Conservation (phyloP, 1,140 invertebrate genomes). For the Nixonia krombeini region DNA sequence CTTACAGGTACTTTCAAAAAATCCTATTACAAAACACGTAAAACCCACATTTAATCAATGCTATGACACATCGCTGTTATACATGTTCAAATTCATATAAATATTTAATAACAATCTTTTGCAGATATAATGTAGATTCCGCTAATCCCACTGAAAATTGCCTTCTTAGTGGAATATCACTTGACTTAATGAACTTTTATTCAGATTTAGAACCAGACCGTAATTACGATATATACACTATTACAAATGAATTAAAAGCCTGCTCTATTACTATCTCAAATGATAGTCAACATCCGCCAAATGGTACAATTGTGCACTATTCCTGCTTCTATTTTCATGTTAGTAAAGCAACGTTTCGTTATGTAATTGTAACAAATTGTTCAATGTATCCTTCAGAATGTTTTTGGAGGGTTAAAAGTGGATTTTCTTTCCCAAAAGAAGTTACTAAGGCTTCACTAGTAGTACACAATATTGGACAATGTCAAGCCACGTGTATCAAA, state of each 20-base stretch:
- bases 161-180: slow-evolving; percentile 78
- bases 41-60: too few species aligned
- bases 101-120: background rate
- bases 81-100: too few species aligned
- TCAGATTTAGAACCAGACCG: slow-evolving; percentile 80
- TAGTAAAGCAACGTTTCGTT: slow-evolving; percentile 10
- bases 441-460: slow-evolving; percentile 77
- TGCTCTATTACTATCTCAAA: slow-evolving; percentile 39
- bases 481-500: slow-evolving; percentile 81
- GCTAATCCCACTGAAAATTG: slow-evolving; percentile 78
- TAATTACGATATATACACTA: slow-evolving; percentile 85
- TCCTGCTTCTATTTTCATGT: too few species aligned
- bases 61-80: too few species aligned
- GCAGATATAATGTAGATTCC: slow-evolving; percentile 66
- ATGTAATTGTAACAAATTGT: background rate
- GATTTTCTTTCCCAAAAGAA: slow-evolving; percentile 75
- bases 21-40: too few species aligned
- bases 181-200: slow-evolving; percentile 79
- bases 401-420: slow-evolving; percentile 84
- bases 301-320: slow-evolving; percentile 43
- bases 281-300: slow-evolving; percentile 35
- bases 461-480: slow-evolving; percentile 80
- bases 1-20: slow-evolving; percentile 77
- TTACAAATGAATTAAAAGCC: slow-evolving; percentile 70
- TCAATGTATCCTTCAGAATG: slow-evolving; percentile 79